Evolutionary conservation across 2,888 invertebrate species (phyloP).

Genomic region (Ceraclea dissimilis): DNA sequence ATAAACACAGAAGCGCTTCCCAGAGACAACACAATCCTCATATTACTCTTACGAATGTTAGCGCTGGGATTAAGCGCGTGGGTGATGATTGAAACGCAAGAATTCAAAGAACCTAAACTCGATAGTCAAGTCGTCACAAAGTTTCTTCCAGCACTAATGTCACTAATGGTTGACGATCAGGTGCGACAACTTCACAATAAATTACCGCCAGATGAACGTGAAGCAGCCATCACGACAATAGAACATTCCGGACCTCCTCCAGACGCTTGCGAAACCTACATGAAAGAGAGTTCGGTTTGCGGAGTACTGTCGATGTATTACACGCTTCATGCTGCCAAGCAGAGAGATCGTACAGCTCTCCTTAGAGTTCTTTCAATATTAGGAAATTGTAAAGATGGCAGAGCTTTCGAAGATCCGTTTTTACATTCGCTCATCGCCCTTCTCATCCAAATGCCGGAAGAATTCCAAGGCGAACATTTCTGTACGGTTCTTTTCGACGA

Average conservation of each 20-base stretch:
- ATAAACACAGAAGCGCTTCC: slow-evolving; percentile 86
- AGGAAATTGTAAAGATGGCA: slow-evolving; percentile 83
- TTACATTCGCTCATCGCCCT: slow-evolving; percentile 83
- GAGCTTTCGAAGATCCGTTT: slow-evolving; percentile 93
- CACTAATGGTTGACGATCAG: slow-evolving; percentile 85
- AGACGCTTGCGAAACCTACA: slow-evolving; percentile 88
- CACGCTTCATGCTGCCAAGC: slow-evolving; percentile 78
- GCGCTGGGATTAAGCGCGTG: slow-evolving; percentile 89
- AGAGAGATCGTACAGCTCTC: slow-evolving; percentile 72
- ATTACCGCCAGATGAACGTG: slow-evolving; percentile 86
- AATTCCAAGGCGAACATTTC: slow-evolving; percentile 89
- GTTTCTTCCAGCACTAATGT: slow-evolving; percentile 89
- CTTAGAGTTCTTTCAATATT: slow-evolving; percentile 83
- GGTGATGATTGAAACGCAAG: slow-evolving; percentile 94
- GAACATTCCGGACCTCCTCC: slow-evolving; percentile 91
- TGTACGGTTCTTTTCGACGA: slow-evolving; percentile 94
- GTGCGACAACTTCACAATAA: slow-evolving; percentile 76
- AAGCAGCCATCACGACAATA: slow-evolving; percentile 86
- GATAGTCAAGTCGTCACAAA: slow-evolving; percentile 91
- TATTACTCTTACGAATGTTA: slow-evolving; percentile 83
- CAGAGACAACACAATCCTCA: slow-evolving; percentile 83
- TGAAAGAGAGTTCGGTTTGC: slow-evolving; percentile 85
- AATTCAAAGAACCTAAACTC: slow-evolving; percentile 91
- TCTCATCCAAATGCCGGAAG: slow-evolving; percentile 82
- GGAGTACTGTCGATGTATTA: slow-evolving; percentile 94